Percentiles rank a stretch among this genome's conserved stretches.
phyloP scores from a whole-genome alignment of 2,113 vertebrate species.

The Malurus alboscapulatus region DNA sequence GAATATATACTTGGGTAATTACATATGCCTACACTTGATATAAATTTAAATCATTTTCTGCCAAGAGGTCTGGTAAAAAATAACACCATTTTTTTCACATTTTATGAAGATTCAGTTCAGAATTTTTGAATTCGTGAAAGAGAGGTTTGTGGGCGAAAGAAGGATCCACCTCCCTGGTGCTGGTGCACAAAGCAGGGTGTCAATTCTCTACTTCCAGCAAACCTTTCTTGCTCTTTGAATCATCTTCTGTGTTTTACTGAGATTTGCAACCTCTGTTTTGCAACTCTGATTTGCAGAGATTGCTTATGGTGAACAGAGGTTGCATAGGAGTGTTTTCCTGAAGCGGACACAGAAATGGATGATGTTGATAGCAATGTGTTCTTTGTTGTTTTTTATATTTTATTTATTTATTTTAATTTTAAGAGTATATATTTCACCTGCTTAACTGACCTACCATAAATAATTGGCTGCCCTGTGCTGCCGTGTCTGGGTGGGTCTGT shows the following conservation, averaged over 20 bases:
- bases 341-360: background rate
- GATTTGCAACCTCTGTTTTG: too few species aligned
- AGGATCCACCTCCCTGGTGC: background rate
- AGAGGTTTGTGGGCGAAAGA: background rate
- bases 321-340: background rate
- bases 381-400: background rate
- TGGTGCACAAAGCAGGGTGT: background rate
- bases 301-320: too few species aligned
- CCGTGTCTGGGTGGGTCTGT: background rate
- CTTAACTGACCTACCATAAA: background rate
- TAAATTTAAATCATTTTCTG: background rate
- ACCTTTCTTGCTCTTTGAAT: background rate
- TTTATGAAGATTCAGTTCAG: background rate
- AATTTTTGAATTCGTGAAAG: background rate
- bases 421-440: background rate
- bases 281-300: too few species aligned
- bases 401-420: background rate
- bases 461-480: rapidly evolving
- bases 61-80: background rate
- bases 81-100: background rate
- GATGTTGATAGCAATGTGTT: rapidly evolving
- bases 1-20: constrained; percentile 47
- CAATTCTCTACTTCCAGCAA: background rate
- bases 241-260: background rate
- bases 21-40: background rate